A percentile compares a stretch with the other conserved stretches of the same genome.
Evolutionary conservation across 2,797 vertebrate species (phyloP).

Genomic region (Falco columbarius): DNA sequence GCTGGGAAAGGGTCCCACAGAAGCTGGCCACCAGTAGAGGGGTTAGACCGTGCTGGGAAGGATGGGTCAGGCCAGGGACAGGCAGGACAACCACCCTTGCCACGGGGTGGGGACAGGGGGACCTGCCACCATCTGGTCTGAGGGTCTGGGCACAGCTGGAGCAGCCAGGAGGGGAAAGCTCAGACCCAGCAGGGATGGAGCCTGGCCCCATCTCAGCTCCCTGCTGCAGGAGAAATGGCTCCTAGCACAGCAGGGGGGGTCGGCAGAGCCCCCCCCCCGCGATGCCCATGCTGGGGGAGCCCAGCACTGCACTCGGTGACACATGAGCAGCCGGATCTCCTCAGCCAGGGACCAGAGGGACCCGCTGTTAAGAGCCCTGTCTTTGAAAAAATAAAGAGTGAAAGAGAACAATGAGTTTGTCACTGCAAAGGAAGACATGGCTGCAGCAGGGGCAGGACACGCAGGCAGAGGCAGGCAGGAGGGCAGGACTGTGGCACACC

Average conservation of each 20-base stretch:
- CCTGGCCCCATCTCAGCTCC: not conserved
- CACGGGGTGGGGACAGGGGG: accelerated
- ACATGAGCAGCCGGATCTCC: accelerated
- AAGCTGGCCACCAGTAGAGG: too few relatives aligned
- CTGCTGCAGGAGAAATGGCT: not conserved
- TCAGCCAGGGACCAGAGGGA: accelerated
- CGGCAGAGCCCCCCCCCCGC: accelerated
- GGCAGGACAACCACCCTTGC: not conserved
- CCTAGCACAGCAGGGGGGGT: not conserved
- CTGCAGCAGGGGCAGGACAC: not conserved
- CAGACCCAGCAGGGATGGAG: not conserved
- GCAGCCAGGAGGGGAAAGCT: not conserved
- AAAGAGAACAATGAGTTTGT: not conserved
- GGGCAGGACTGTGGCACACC: not conserved
- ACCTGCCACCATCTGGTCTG: not conserved
- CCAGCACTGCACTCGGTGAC: accelerated
- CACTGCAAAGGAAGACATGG: not conserved
- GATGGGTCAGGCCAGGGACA: not conserved
- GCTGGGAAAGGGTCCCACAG: not conserved
- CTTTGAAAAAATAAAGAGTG: not conserved
- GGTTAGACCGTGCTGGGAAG: not conserved
- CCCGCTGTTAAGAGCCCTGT: not conserved
- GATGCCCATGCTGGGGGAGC: accelerated
- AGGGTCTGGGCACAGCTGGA: not conserved
- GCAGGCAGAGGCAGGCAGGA: not conserved